These are phyloP conservation scores for Chaetophractus vellerosus DNA, from an alignment of 2,797 vertebrate species.

Conservation along the genomic window DNA sequence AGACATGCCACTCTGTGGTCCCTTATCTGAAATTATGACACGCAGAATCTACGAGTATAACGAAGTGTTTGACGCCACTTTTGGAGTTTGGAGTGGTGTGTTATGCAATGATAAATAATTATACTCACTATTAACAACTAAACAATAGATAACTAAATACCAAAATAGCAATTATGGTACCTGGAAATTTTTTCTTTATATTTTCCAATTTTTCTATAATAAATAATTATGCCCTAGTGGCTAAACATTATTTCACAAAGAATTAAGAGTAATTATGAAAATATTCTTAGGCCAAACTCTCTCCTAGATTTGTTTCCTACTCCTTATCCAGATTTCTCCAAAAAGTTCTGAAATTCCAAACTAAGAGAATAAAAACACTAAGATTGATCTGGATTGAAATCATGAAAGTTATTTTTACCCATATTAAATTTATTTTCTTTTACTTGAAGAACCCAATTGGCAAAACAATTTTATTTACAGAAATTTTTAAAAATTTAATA, in stretches of 20 bases:
- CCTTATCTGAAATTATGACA: background rate
- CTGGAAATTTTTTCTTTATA: background rate
- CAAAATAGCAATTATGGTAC: background rate
- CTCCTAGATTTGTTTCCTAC: background rate
- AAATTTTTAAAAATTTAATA: background rate
- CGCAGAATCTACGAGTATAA: background rate
- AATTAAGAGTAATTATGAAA: constrained; percentile 2
- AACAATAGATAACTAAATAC: background rate
- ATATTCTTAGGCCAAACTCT: background rate
- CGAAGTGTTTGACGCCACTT: background rate
- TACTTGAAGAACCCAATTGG: constrained; percentile 35
- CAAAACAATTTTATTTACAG: background rate
- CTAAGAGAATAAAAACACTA: constrained; percentile 11
- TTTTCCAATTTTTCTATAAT: constrained; percentile 35
- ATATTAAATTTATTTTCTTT: constrained; percentile 35
- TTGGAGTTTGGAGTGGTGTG: background rate
- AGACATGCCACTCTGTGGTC: background rate
- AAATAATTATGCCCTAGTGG: background rate
- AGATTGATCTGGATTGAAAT: background rate
- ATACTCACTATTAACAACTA: constrained; percentile 9
- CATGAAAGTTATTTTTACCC: constrained; percentile 8
- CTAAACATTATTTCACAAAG: constrained; percentile 14
- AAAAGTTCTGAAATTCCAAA: constrained; percentile 15
- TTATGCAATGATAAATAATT: background rate
- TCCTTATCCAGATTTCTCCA: background rate